Conservation (phyloP, 2,888 invertebrate genomes). For the Spialia ferax region DNA sequence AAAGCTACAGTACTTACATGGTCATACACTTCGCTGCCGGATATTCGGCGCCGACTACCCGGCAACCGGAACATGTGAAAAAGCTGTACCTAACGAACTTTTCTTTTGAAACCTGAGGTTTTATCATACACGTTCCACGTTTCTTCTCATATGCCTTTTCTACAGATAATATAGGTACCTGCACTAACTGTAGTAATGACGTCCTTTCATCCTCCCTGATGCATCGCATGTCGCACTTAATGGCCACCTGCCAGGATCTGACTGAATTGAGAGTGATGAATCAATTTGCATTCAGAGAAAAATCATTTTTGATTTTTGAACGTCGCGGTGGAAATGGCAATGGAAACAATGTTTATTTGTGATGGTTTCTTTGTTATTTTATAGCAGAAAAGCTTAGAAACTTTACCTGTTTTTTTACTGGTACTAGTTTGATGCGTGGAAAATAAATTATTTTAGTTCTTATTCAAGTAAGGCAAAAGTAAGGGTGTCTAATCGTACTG, state of each 20-base stretch:
- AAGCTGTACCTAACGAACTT: not conserved
- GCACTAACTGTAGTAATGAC: constrained; percentile 24
- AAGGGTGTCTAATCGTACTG: too few relatives aligned
- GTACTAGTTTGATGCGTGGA: too few relatives aligned
- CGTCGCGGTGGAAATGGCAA: constrained; percentile 1
- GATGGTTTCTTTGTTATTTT: not conserved
- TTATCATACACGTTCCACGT: not conserved
- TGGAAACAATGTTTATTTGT: not conserved
- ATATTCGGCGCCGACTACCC: too few relatives aligned
- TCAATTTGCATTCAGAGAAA: constrained; percentile 15
- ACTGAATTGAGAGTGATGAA: constrained; percentile 18
- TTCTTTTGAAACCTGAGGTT: not conserved
- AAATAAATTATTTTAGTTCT: too few relatives aligned
- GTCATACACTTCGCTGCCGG: too few relatives aligned
- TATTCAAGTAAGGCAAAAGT: too few relatives aligned
- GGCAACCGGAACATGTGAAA: too few relatives aligned
- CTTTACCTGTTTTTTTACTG: too few relatives aligned
- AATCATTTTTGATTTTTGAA: constrained; percentile 19
- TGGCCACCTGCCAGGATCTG: constrained; percentile 19
- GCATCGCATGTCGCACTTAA: constrained; percentile 20
- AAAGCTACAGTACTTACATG: too few relatives aligned
- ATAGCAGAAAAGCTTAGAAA: too few relatives aligned
- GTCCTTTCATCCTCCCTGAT: constrained; percentile 10
- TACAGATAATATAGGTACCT: constrained; percentile 2
- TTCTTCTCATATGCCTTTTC: constrained; percentile 5